Percentiles rank a stretch among this genome's conserved stretches.
These are phyloP conservation scores for Acronicta leporina DNA, from an alignment of 2,888 invertebrate species.

Conservation along the genomic window DNA sequence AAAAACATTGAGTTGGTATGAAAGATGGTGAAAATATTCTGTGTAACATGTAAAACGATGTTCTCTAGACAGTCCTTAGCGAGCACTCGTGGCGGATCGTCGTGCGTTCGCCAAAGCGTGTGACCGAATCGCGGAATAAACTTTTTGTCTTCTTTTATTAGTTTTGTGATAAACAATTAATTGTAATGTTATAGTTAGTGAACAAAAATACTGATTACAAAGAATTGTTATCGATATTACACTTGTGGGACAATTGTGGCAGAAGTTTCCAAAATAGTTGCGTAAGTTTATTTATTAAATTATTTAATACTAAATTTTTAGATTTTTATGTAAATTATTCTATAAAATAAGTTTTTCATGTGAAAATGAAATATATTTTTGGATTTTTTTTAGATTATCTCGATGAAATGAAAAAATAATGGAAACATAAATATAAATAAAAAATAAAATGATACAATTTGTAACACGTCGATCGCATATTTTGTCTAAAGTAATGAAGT, in stretches of 20 bases:
- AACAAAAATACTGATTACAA: neutral
- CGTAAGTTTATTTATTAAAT: constrained; percentile 24
- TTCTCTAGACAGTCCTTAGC: constrained; percentile 30
- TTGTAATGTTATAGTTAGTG: constrained; percentile 9
- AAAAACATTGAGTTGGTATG: constrained; percentile 25
- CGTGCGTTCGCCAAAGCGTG: constrained; percentile 17
- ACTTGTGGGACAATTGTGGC: constrained; percentile 8
- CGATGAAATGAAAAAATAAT: too few species aligned
- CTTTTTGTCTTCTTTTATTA: constrained; percentile 15
- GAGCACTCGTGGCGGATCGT: constrained; percentile 27
- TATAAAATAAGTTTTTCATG: neutral
- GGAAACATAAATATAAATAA: too few species aligned
- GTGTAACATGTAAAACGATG: constrained; percentile 20
- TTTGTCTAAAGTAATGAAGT: too few species aligned
- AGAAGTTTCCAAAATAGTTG: constrained; percentile 17
- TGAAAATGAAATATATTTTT: neutral
- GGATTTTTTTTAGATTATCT: too few species aligned
- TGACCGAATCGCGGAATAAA: constrained; percentile 11
- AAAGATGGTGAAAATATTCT: constrained; percentile 32
- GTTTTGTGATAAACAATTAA: constrained; percentile 3
- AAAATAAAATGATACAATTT: too few species aligned
- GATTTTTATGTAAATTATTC: neutral
- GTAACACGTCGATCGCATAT: too few species aligned
- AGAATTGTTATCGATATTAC: constrained; percentile 1
- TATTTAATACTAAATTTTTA: neutral